phyloP scores from a whole-genome alignment of 1,140 invertebrate species.

The Muscidifurax raptorellus region DNA sequence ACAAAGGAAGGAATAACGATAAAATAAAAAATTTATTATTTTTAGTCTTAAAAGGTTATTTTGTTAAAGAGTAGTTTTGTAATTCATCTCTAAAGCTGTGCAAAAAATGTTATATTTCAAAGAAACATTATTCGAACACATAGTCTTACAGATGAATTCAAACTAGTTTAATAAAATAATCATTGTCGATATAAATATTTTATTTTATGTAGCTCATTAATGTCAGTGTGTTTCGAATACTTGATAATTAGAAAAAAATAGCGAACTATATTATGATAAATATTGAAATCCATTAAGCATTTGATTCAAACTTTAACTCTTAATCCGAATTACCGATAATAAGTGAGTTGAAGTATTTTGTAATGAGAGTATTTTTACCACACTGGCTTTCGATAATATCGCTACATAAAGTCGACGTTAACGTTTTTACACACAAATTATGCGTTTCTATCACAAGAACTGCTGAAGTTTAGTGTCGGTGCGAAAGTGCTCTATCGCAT shows the following conservation, averaged over 20 bases:
- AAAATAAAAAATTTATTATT: conserved; percentile 41
- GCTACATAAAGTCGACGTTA: conserved; percentile 35
- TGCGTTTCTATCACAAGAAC: conserved; percentile 27
- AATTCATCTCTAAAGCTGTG: conserved; percentile 33
- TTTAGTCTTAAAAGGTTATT: conserved; percentile 44
- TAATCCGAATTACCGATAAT: not conserved
- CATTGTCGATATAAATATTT: conserved; percentile 45
- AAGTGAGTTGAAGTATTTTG: not conserved
- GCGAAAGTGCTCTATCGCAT: not conserved
- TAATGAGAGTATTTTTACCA: not conserved
- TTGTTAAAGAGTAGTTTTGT: conserved; percentile 36
- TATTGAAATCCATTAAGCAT: not conserved
- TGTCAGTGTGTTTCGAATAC: conserved; percentile 21
- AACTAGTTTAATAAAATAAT: conserved; percentile 48
- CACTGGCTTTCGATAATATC: conserved; percentile 34
- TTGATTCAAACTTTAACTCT: not conserved
- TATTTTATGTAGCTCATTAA: conserved; percentile 45
- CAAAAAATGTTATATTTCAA: conserved; percentile 4
- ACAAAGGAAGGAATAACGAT: conserved; percentile 37
- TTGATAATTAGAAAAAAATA: not conserved
- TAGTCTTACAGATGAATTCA: conserved; percentile 26
- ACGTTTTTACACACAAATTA: conserved; percentile 32
- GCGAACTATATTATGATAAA: not conserved
- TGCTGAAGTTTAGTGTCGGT: conserved; percentile 1
- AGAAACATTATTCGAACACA: conserved; percentile 14